Base-by-base conservation (phyloP, 2,113 vertebrate genomes). In the Phalacrocorax pelagicus region DNA sequence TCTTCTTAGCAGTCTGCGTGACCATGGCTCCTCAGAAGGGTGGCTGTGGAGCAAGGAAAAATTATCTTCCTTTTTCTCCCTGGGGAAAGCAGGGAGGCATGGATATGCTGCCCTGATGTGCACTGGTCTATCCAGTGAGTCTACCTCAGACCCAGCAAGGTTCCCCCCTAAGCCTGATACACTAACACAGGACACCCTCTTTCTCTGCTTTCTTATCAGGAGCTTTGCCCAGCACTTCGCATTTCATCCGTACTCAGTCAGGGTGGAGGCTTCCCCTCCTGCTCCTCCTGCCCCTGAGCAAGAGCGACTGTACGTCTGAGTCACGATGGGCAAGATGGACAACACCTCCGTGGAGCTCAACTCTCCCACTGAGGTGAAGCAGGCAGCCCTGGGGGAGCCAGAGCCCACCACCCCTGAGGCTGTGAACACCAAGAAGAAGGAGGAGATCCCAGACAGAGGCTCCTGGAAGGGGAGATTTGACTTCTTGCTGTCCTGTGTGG, bases 391-490 rank as follows among this genome's bases (percentile, higher is more conserved):
- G 24, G 98, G 98, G 63, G 99, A 99, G 73, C 94, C 97, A 0
- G 92, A 98, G 80, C 91, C 97, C 65, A 44, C 78, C 6, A 27
- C 93, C 22, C 71, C 92, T 0, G 92, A 88, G 27, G 75, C 18
- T 1, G 42, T 49, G 61, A 94, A 92, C 15, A 71, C 94, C 30
- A 97, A 98, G 44, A 96, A 94, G 79, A 89, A 87, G 74, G 95
- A 98, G 57, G 98, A 98, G 54, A 81, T 97, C n/a, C 97, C 97
- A 6, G 98, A 99, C 18, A 97, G 99, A 90, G 99, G 99, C 11
- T 98, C 98, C 90, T 99, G 99, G 99, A 99, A 99, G 92, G 99
- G 99, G 34, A 99, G 97, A 91, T 99, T 99, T 93, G 99, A 99
- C 91, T 99, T 99, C 95, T 92, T 99, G 87, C 97, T 99, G 79